Conservation (phyloP, 2,888 invertebrate genomes). For the Megaustenia siamemsis region DNA sequence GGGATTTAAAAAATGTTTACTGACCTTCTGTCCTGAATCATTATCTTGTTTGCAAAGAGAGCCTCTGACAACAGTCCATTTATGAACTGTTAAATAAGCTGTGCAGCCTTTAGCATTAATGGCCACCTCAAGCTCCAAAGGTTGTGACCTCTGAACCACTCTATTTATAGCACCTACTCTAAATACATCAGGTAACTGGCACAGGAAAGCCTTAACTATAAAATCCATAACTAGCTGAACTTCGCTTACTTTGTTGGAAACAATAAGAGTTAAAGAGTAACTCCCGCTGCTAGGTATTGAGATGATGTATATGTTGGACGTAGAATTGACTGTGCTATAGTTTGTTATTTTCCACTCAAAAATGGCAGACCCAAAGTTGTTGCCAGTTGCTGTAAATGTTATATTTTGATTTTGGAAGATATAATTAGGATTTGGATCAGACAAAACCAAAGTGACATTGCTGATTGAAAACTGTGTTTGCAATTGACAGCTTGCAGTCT, state of each 20-base stretch:
- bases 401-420: conserved; percentile 55
- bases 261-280: conserved; percentile 23
- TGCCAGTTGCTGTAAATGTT: conserved; percentile 47
- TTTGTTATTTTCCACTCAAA: conserved; percentile 53
- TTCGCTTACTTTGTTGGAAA: conserved; percentile 49
- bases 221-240: conserved; percentile 51
- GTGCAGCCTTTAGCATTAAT: conserved; percentile 62
- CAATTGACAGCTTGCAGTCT: conserved; percentile 37
- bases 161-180: conserved; percentile 57
- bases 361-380: conserved; percentile 41
- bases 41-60: conserved; percentile 52
- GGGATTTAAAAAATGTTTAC: neutral
- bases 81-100: conserved; percentile 61
- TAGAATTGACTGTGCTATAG: neutral
- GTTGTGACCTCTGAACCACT: conserved; percentile 56
- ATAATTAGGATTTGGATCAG: conserved; percentile 49
- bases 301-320: neutral
- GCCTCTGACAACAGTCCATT: conserved; percentile 63
- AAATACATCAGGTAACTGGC: conserved; percentile 61
- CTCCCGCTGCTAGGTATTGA: conserved; percentile 18
- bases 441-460: conserved; percentile 36
- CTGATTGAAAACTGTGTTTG: conserved; percentile 44
- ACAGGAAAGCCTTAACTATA: conserved; percentile 62
- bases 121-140: conserved; percentile 61
- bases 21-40: conserved; percentile 1